Base-by-base conservation (phyloP, 2,888 invertebrate species). In the Cryptocheilus praepositus region DNA sequence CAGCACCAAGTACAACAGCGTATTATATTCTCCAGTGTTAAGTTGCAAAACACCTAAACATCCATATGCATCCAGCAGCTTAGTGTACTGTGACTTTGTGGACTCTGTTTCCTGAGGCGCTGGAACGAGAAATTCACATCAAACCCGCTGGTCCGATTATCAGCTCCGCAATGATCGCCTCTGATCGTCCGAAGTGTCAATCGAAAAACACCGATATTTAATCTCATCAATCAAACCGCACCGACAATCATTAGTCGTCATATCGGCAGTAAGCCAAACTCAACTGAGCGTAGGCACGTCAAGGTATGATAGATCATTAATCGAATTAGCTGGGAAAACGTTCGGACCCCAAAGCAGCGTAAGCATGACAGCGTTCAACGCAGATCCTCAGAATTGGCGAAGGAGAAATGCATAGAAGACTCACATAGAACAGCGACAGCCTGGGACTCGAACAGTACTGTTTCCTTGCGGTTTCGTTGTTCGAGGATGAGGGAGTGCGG, bases 61-160 rank as follows among this genome's bases (percentile, higher is more conserved):
- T 25, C 98, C 98, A 89, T 99, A 98, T 0, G 97, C 98, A 90
- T 99, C 99, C 61, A 95, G 90, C 52, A 98, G 92, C 90, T 98
- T 98, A 15, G 93, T 93, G 87, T 98, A 99, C 83, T 95, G 94
- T 82, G 95, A 95, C 83, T 95, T 94, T 66, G 98, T 92, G 15
- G 94, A 94, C 82, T 98, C 97, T 3, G 95, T 95, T 90, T 98
- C 98, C 89, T 95, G 94, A 46, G 93, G 90, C 71, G 95, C 96
- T 92, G 83, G 19, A 88, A 89, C 64, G 81, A 53, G 71, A 49
- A 36, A 5, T 36, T 36, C 11, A 7, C 7, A 11, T 36, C 4
- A 36, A 36, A 36, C 11, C 36, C 13, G 13, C 3, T 7, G 13
- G 8, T 36, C 13, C 36, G 11, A 11, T 36, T 36, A 36, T 7